Conservation (phyloP, 2,888 invertebrate genomes). For the Lepidochrysops patricia region DNA sequence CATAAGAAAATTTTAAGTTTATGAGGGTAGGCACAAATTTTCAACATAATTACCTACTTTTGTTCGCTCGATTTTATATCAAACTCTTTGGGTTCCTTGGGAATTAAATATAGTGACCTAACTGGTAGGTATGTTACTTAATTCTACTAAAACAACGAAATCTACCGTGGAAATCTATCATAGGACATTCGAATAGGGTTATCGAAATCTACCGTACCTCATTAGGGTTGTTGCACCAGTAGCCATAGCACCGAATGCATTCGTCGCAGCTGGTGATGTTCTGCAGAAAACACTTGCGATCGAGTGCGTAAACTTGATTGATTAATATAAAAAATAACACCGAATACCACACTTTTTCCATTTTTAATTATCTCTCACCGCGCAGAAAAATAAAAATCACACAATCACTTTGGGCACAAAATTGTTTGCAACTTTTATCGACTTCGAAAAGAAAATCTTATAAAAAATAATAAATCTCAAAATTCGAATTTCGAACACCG, state of each 20-base stretch:
- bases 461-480: conserved; percentile 16
- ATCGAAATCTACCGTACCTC: conserved; percentile 31
- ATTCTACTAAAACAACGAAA: neutral
- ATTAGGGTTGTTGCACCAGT: conserved; percentile 45
- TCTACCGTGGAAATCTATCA: no score
- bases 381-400: conserved; percentile 21
- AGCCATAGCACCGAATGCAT: conserved; percentile 49
- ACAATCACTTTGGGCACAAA: conserved; percentile 17
- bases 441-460: neutral
- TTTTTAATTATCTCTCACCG: conserved; percentile 25
- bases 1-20: no score
- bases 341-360: conserved; percentile 46
- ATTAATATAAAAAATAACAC: conserved; percentile 43
- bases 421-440: neutral
- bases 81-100: no score
- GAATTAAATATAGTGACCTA: no score
- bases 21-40: no score
- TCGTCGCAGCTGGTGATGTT: conserved; percentile 43
- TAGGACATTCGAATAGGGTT: no score
- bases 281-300: conserved; percentile 31
- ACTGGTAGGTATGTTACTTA: neutral
- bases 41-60: no score
- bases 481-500: conserved; percentile 35
- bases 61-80: no score
- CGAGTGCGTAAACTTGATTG: conserved; percentile 41